These are phyloP conservation scores for Dryobates pubescens DNA, from an alignment of 2,797 vertebrate species.

Conservation along the genomic window DNA sequence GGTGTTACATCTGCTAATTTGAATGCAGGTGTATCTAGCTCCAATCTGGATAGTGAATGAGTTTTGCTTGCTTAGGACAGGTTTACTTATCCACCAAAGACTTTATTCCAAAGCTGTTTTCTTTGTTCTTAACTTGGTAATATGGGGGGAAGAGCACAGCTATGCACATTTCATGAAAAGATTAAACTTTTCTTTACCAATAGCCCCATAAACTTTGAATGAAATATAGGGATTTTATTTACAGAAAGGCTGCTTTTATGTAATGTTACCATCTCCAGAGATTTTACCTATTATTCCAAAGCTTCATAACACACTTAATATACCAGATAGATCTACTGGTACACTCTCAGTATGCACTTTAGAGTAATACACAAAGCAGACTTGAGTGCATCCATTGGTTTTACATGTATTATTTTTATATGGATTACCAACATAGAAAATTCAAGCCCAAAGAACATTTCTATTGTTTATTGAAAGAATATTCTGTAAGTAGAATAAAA, in stretches of 20 bases:
- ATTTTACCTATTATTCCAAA: constrained; percentile 10
- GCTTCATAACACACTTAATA: background rate
- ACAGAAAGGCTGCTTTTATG: background rate
- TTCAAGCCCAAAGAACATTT: constrained; percentile 29
- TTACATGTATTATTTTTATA: constrained; percentile 34
- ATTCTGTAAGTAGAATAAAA: constrained; percentile 12
- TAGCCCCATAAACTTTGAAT: background rate
- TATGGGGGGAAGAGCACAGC: background rate
- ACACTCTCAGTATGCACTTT: background rate
- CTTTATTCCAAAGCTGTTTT: background rate
- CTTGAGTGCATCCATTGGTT: background rate
- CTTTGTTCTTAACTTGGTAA: background rate
- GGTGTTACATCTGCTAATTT: background rate
- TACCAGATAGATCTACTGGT: background rate
- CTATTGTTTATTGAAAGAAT: constrained; percentile 9
- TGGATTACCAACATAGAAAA: constrained; percentile 4
- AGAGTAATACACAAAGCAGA: constrained; percentile 25
- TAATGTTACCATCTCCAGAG: background rate
- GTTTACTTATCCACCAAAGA: background rate
- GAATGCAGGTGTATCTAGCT: background rate
- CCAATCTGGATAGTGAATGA: background rate
- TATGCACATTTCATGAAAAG: background rate
- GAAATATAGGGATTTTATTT: background rate
- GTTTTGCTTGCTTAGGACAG: background rate
- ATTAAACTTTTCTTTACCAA: background rate